phyloP scores from a whole-genome alignment of 2,888 invertebrate species.

The Ormyrus labotus region DNA sequence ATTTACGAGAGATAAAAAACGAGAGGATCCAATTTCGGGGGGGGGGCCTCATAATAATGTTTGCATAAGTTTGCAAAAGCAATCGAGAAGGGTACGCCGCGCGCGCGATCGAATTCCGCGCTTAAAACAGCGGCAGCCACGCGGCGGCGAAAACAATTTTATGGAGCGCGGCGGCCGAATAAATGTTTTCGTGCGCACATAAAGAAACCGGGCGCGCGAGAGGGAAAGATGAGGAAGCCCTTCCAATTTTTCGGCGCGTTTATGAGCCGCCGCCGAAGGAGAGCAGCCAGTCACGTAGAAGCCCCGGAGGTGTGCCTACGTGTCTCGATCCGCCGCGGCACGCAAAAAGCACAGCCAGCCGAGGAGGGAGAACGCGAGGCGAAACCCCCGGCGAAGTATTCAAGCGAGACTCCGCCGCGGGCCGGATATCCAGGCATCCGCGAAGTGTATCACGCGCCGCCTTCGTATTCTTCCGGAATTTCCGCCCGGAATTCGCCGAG shows the following conservation, averaged over 20 bases:
- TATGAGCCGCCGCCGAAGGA: background rate
- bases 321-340: constrained; percentile 56
- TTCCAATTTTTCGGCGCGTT: constrained; percentile 32
- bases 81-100: too few relatives aligned
- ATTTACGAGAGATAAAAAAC: background rate
- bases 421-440: constrained; percentile 7
- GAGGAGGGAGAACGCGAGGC: background rate
- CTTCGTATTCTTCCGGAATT: background rate
- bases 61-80: too few relatives aligned
- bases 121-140: too few relatives aligned
- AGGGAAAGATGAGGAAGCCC: background rate
- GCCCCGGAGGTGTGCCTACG: constrained; percentile 49
- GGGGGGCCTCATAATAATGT: too few relatives aligned
- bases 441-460: background rate
- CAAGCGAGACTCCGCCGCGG: background rate
- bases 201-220: too few relatives aligned
- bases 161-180: too few relatives aligned
- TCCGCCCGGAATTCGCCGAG: too few relatives aligned
- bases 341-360: constrained; percentile 13
- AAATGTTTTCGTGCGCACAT: too few relatives aligned
- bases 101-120: too few relatives aligned
- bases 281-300: constrained; percentile 56
- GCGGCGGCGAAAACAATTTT: too few relatives aligned
- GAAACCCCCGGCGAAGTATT: background rate
- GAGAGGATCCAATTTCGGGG: background rate